Evolutionary conservation across 2,888 invertebrate genomes (phyloP), one percentile per base, ranked within the genome.

Genomic region (Mechanitis messenoides): DNA sequence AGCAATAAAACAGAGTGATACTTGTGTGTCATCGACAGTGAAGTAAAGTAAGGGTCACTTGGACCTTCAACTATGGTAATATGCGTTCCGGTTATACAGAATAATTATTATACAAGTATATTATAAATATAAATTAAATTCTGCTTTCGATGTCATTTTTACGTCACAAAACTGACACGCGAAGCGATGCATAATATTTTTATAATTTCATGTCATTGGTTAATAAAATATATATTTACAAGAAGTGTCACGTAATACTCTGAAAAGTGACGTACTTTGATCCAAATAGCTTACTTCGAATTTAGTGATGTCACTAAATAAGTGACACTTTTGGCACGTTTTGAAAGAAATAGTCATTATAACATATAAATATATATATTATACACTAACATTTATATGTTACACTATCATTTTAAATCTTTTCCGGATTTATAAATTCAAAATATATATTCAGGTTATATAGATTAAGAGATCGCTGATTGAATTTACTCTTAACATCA

Each of bases 161-260:
- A 47, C 50, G n/a, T 47, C 47, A 47, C 7, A n/a, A 12, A 47
- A 11, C 4, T n/a, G 20, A 20, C 4, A 47, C 47, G 2, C n/a
- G 20, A 20, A 20, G 28, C 50, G 28, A 20, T 28, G 42, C 6
- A 33, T 50, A 38, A 53, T 31, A 38, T 11, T 38, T 45, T 59
- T 45, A 45, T 46, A 59, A 20, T 54, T 47, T 46, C 45, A 54
- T 53, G 45, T 59, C 59, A 55, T 55, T 59, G 20, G 35, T n/a
- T 46, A 46, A 5, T 45, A 35, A 55, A 46, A 31, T 45, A 12
- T 42, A 11, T 33, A 45, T 55, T 59, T 55, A 45, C 54, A 45
- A 59, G 45, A 54, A 59, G 55, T 59, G 55, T 59, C 59, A 59
- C 55, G 59, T 59, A 59, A 38, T 50, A 50, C 50, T 31, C 28